A percentile compares a stretch with the other conserved stretches of the same genome.
Evolutionary conservation across 2,888 invertebrate species (phyloP).

Genomic region (Baronia brevicornis): DNA sequence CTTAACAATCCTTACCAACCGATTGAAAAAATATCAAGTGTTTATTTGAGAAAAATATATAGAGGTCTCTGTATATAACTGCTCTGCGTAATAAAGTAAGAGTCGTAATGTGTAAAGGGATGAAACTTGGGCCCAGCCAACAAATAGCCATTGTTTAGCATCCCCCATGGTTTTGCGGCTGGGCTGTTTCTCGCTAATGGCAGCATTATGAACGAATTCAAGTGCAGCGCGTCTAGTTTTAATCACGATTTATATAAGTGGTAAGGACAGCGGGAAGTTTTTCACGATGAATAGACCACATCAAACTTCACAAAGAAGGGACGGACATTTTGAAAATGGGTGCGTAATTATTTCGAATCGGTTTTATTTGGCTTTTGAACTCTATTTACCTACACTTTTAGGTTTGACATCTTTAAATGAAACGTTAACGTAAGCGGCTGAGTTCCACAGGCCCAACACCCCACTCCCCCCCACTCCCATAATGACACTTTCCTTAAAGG

Average conservation of each 20-base stretch:
- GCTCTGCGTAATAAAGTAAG: constrained; percentile 25
- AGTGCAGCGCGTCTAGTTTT: constrained; percentile 21
- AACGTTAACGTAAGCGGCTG: too few species aligned
- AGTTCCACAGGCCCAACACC: too few species aligned
- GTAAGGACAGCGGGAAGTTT: constrained; percentile 10
- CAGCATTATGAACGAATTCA: constrained; percentile 22
- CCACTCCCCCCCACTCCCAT: too few species aligned
- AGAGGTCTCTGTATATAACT: constrained; percentile 8
- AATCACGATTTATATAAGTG: constrained; percentile 14
- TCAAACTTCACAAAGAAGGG: constrained; percentile 3
- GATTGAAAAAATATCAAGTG: too few species aligned
- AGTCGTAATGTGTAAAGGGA: constrained; percentile 32
- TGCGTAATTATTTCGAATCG: too few species aligned
- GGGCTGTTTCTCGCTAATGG: constrained; percentile 28
- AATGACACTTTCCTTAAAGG: too few species aligned
- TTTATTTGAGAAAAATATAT: not conserved
- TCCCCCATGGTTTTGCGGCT: constrained; percentile 21
- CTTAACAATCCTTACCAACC: too few species aligned
- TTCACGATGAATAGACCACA: constrained; percentile 13
- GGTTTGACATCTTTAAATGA: too few species aligned
- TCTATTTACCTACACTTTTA: too few species aligned
- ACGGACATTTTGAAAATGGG: too few species aligned
- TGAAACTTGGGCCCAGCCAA: constrained; percentile 26
- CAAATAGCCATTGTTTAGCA: constrained; percentile 32
- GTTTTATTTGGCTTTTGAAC: too few species aligned